Evolutionary conservation across 2,888 invertebrate species (phyloP), one percentile per base, ranked within the genome.

Genomic region (Pachycephus smyrnensis): DNA sequence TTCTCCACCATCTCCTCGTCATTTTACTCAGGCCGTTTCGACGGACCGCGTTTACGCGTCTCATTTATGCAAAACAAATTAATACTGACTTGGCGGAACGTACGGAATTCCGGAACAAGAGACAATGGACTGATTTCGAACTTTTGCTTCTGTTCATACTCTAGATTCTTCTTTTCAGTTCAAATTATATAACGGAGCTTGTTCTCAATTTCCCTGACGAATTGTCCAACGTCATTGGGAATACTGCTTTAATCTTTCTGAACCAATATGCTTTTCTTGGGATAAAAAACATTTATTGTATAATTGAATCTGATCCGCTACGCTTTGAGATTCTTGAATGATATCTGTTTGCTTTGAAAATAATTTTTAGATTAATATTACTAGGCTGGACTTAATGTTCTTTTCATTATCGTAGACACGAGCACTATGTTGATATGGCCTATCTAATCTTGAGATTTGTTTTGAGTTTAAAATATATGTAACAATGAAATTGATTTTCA

Each of bases 401-500:
- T 55, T 55, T 23, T 23, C 23, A 55, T 23, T 55, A 55, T 55
- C 15, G 6, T 40, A 40, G 15, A 6, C 6, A 15, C 15, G 15
- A 40, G 40, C 6, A 40, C 15, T 40, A 40, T 15, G 15, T 40
- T 40, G 15, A 15, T 40, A 15, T 40, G 15, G 40, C 15, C 15
- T 40, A 40, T 40, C 15, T 40, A 40, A 40, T 40, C 40, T 40
- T 6, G 40, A 15, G 15, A 40, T 15, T 6, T 15, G 40, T 40
- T 15, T 40, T 40, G 15, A 15, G 6, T 40, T 40, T 40, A 40
- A 4, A 40, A 15, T 40, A 15, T 40, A 40, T 6, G 15, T 6
- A 15, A 40, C 2, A 4, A 40, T 4, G 15, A 6, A 55, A 55
- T 23, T 55, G 55, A 55, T 71, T 37, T 82, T 80, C 91, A 96